These are phyloP conservation scores for Spheniscus humboldti DNA, from an alignment of 2,797 vertebrate species.

Conservation along the genomic window DNA sequence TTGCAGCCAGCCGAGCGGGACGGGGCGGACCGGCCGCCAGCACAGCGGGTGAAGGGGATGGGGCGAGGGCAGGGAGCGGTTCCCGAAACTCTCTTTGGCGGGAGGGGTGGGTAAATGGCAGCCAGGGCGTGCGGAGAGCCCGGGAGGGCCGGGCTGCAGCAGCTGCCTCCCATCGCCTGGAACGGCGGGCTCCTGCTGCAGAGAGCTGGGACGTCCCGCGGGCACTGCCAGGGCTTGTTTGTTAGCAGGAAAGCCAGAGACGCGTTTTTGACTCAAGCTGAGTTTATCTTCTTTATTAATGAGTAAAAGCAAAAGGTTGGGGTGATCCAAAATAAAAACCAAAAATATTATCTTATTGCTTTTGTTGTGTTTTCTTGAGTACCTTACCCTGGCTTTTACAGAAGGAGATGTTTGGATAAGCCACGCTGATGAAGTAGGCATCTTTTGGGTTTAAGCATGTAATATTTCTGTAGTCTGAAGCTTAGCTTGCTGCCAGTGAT, in stretches of 20 bases:
- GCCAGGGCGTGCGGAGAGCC: not conserved
- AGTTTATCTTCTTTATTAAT: not conserved
- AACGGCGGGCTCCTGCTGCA: fast-evolving
- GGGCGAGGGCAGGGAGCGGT: not conserved
- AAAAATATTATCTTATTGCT: not conserved
- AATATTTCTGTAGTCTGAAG: not conserved
- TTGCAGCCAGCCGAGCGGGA: not conserved
- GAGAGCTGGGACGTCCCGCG: not conserved
- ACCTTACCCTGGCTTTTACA: not conserved
- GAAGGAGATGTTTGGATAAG: not conserved
- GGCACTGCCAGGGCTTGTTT: not conserved
- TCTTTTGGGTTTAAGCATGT: not conserved
- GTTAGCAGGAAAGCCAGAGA: not conserved
- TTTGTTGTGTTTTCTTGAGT: not conserved
- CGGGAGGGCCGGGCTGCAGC: not conserved
- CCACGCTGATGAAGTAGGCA: not conserved
- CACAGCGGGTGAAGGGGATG: not conserved
- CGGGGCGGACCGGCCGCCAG: fast-evolving
- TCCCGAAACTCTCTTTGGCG: not conserved
- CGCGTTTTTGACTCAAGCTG: not conserved
- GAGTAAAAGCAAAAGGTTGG: not conserved
- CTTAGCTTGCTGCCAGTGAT: not conserved
- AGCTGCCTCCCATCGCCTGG: not conserved
- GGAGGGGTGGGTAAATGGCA: no score
- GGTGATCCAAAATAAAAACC: not conserved